Percentiles rank a stretch among this genome's conserved stretches.
Conservation (phyloP, 2,888 invertebrate species). For the Cremastobaeus sp. region DNA sequence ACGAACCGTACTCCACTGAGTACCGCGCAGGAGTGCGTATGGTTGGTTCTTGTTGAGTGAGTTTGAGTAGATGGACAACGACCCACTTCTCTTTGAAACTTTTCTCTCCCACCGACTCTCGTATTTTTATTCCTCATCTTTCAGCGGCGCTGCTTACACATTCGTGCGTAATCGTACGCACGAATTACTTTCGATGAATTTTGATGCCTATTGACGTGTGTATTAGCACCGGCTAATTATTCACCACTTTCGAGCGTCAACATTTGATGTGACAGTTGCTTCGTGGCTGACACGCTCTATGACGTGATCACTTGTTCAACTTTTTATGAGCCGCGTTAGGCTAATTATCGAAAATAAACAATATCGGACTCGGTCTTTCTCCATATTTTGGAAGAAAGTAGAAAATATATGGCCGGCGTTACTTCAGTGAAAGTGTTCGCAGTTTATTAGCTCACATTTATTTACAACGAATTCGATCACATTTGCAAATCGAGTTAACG, state of each 20-base stretch:
- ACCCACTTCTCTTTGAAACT: slow-evolving; percentile 75
- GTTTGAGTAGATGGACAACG: slow-evolving; percentile 74
- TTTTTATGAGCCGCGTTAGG: no score
- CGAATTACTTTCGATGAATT: slow-evolving; percentile 50
- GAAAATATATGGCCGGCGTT: slow-evolving; percentile 6
- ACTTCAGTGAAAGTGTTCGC: slow-evolving; percentile 46
- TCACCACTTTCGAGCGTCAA: slow-evolving; percentile 16
- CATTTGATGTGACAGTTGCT: no score
- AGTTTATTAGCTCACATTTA: slow-evolving; percentile 20
- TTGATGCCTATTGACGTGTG: slow-evolving; percentile 20
- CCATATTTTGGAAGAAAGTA: slow-evolving; percentile 48
- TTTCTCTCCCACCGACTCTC: slow-evolving; percentile 64
- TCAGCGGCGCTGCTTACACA: slow-evolving; percentile 11
- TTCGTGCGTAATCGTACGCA: slow-evolving; percentile 29
- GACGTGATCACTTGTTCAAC: no score
- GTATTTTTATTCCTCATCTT: slow-evolving; percentile 45
- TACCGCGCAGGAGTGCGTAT: slow-evolving; percentile 72
- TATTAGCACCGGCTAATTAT: neutral
- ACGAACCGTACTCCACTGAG: slow-evolving; percentile 68
- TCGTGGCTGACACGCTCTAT: no score
- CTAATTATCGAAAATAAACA: neutral
- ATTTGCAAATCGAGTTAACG: slow-evolving; percentile 45
- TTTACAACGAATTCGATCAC: slow-evolving; percentile 32
- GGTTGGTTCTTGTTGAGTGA: slow-evolving; percentile 72
- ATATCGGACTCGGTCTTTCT: slow-evolving; percentile 1